These are phyloP conservation scores for Falco biarmicus DNA, from an alignment of 2,797 vertebrate species.

Conservation along the genomic window DNA sequence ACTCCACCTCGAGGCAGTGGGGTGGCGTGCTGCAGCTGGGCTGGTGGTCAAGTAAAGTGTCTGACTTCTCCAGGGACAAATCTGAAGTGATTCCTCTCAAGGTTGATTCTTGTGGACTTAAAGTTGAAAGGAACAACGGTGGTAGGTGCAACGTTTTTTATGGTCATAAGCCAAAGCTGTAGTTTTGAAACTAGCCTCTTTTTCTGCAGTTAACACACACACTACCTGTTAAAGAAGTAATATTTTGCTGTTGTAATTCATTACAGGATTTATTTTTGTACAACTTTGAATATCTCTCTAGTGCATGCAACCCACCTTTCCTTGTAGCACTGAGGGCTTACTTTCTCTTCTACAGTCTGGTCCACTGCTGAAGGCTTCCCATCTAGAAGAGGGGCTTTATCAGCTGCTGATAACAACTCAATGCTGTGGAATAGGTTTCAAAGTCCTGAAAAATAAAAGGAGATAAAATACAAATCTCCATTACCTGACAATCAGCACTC, in stretches of 20 bases:
- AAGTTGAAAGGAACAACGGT: neutral
- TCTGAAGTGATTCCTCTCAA: neutral
- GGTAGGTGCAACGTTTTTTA: neutral
- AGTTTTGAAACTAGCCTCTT: neutral
- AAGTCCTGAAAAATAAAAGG: neutral
- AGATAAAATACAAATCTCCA: neutral
- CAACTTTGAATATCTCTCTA: neutral
- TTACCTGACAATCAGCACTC: neutral
- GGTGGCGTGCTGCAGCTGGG: neutral
- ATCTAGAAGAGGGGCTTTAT: neutral
- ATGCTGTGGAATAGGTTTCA: neutral
- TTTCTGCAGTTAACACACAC: neutral
- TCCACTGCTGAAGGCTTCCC: neutral
- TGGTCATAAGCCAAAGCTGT: neutral
- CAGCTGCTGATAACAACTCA: neutral
- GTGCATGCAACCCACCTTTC: neutral
- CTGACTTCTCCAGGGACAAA: neutral
- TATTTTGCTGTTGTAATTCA: neutral
- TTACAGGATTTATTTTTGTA: neutral
- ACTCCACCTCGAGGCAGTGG: fast-evolving
- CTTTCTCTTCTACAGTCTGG: neutral
- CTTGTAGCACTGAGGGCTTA: neutral
- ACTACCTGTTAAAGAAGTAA: neutral
- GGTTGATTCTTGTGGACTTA: neutral
- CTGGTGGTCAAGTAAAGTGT: neutral